Conservation (phyloP, 1,140 invertebrate genomes). For the Zaprionus nigranus region DNA sequence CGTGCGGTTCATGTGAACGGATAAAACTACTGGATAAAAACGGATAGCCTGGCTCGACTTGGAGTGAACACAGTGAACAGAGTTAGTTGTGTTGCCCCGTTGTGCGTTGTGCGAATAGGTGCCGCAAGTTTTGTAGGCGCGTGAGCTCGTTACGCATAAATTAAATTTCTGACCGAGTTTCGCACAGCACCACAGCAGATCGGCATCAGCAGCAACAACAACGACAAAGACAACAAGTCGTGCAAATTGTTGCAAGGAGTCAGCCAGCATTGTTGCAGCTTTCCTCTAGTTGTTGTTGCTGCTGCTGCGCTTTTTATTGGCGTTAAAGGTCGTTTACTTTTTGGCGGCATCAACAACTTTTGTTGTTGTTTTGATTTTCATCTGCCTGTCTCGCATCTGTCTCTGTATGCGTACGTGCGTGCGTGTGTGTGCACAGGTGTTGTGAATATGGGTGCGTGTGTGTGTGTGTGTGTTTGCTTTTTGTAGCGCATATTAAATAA, state of each 20-base stretch:
- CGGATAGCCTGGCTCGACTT: constrained; percentile 42
- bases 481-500: constrained; percentile 9
- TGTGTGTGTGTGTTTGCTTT: constrained; percentile 31
- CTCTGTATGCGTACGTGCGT: background rate
- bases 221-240: constrained; percentile 43
- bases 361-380: constrained; percentile 81
- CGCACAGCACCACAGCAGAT: constrained; percentile 52
- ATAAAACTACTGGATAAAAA: constrained; percentile 36
- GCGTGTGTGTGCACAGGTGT: background rate
- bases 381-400: constrained; percentile 48
- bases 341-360: constrained; percentile 82
- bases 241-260: constrained; percentile 54
- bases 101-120: constrained; percentile 46
- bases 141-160: constrained; percentile 82
- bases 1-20: constrained; percentile 69
- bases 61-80: constrained; percentile 9
- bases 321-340: constrained; percentile 83
- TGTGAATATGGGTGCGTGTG: constrained; percentile 9
- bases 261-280: constrained; percentile 42
- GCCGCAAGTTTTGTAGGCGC: constrained; percentile 73
- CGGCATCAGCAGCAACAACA: constrained; percentile 38
- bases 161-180: constrained; percentile 75
- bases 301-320: constrained; percentile 69
- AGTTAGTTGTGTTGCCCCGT: constrained; percentile 3
- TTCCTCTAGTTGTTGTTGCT: constrained; percentile 42